These are phyloP conservation scores for Himantopus leucocephalus DNA, from an alignment of 2,113 vertebrate species.

Conservation along the genomic window DNA sequence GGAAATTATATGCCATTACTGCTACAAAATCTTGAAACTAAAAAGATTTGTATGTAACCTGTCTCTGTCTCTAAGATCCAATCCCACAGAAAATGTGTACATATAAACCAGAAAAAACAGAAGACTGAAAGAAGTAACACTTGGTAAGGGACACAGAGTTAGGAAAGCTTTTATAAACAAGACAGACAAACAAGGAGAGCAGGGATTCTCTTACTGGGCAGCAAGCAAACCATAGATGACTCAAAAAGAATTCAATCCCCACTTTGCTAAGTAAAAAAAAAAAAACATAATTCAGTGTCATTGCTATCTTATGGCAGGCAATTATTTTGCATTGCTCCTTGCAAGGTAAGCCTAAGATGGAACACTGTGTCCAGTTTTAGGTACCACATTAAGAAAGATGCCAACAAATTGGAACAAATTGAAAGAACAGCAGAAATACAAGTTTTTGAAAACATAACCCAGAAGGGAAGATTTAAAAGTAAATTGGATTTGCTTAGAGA, in stretches of 20 bases:
- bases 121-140: not conserved
- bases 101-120: not conserved
- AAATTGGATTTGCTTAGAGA: not conserved
- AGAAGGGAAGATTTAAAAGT: not conserved
- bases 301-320: not conserved
- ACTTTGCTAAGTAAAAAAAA: not conserved
- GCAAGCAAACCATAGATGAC: not conserved
- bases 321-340: not conserved
- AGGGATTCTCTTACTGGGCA: not conserved
- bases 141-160: not conserved
- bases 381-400: not conserved
- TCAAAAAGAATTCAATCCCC: not conserved
- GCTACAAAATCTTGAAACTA: not conserved
- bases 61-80: not conserved
- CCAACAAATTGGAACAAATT: not conserved
- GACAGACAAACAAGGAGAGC: not conserved
- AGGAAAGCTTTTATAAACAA: not conserved
- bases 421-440: not conserved
- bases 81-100: not conserved
- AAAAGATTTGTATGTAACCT: not conserved
- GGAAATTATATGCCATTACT: not conserved
- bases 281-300: not conserved
- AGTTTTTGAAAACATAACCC: not conserved
- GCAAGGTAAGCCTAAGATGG: not conserved
- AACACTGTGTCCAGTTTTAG: not conserved